Evolutionary conservation across 2,888 invertebrate species (phyloP), one percentile per base, ranked within the genome.

Genomic region (Smittia sp.): DNA sequence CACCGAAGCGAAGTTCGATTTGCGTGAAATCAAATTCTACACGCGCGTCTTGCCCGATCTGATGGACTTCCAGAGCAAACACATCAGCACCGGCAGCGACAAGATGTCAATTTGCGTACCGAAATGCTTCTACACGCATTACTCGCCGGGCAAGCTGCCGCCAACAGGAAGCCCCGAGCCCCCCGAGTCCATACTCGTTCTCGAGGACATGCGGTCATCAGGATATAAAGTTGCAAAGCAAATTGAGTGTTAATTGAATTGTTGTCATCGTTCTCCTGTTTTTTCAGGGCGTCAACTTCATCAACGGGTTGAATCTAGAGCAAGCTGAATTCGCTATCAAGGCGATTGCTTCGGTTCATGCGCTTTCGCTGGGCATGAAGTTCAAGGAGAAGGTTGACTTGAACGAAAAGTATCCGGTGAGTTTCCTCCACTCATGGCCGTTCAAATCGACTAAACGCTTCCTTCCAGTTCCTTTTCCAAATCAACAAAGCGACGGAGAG

Each of bases 11-110:
- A 91, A 92, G 80, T 92, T 92, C 79, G 92, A 92, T 80, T 86
- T 91, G 3, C 84, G 92, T 75, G 92, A 92, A 82, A 92, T 92
- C 77, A 87, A 90, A 76, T 92, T 92, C 83, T 92, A 92, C 80
- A 92, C 91, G 0, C 88, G 91, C 84, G 88, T 89, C 18, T 85
- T 91, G 32, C 90, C 91, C 2, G 89, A 89, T 78, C 80, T 91
- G 76, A 86, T 89, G 76, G 84, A 85, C 22, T 90, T 91, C 77
- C 85, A 85, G 77, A 80, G 81, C 74, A 80, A 82, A 73, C 82
- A 84, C 75, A 77, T 84, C 25, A 77, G 78, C 25, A 76, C 80
- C 13, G 82, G 81, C 24, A 79, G 79, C 27, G 77, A 80, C 74
- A 84, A 86, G 46, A 83, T 88, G 69, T 83, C 83, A 74, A 83